A percentile compares a stretch with the other conserved stretches of the same genome.
Evolutionary conservation across 2,888 invertebrate genomes (phyloP).

Genomic region (Cephalotes varians): DNA sequence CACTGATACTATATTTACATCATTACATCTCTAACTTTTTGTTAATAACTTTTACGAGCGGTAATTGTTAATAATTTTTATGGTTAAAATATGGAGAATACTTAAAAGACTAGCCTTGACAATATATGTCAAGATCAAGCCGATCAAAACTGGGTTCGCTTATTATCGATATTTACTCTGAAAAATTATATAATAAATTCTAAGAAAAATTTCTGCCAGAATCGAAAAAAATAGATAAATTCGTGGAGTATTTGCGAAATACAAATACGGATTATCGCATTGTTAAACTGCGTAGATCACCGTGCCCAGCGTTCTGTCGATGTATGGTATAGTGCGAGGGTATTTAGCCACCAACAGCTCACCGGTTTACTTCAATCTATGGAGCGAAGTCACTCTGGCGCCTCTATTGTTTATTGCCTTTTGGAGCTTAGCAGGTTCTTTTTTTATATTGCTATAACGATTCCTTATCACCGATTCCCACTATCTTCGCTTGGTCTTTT

Average conservation of each 20-base stretch:
- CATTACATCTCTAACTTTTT: too few species aligned
- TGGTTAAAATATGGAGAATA: too few species aligned
- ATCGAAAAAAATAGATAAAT: not conserved
- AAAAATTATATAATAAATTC: not conserved
- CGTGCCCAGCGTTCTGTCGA: slow-evolving; percentile 80
- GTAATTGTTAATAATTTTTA: too few species aligned
- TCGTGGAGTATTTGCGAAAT: not conserved
- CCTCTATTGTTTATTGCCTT: slow-evolving; percentile 88
- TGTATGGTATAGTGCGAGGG: slow-evolving; percentile 80
- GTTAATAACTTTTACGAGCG: too few species aligned
- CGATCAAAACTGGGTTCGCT: too few species aligned
- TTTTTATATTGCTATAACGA: not conserved
- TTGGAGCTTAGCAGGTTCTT: slow-evolving; percentile 86
- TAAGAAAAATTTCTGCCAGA: not conserved
- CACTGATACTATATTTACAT: too few species aligned
- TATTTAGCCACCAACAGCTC: slow-evolving; percentile 65
- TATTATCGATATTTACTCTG: too few species aligned
- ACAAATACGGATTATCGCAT: not conserved
- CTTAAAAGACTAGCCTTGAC: too few species aligned
- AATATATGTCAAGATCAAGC: too few species aligned
- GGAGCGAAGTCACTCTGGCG: slow-evolving; percentile 88
- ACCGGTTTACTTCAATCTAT: slow-evolving; percentile 82
- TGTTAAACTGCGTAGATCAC: slow-evolving; percentile 76
- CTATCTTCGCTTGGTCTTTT: slow-evolving; percentile 56
- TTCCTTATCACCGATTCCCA: not conserved